phyloP scores from a whole-genome alignment of 2,797 vertebrate genomes.

The Xenopus petersii region DNA sequence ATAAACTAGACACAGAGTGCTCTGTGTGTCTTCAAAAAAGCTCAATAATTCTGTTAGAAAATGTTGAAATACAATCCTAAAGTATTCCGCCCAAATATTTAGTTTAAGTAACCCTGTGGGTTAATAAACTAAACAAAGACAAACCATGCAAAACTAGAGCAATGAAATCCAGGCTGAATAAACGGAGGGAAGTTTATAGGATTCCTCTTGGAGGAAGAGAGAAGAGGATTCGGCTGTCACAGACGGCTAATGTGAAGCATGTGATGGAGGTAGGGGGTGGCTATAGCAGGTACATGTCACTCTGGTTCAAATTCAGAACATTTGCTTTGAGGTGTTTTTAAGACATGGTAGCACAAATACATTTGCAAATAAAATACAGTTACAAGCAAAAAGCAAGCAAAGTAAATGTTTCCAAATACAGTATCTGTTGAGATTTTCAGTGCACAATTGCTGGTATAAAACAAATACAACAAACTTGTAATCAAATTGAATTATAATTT shows the following conservation, averaged over 20 bases:
- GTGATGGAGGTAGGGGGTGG: conserved; percentile 68
- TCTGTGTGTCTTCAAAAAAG: conserved; percentile 74
- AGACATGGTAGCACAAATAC: too few relatives aligned
- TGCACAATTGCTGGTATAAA: too few relatives aligned
- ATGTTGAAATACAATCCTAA: conserved; percentile 81
- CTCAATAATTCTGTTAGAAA: conserved; percentile 79
- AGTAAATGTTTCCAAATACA: too few relatives aligned
- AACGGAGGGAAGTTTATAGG: conserved; percentile 94
- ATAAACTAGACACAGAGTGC: conserved; percentile 74
- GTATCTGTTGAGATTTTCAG: too few relatives aligned
- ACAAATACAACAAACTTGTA: too few relatives aligned
- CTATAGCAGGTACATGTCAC: conserved; percentile 62
- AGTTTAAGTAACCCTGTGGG: conserved; percentile 92
- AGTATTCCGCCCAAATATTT: conserved; percentile 88
- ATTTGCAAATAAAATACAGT: too few relatives aligned
- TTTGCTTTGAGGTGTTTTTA: background rate
- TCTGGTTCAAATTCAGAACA: background rate
- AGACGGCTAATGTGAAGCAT: conserved; percentile 88
- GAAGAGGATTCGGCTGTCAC: conserved; percentile 69
- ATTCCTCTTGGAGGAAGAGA: conserved; percentile 71
- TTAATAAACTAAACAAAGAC: conserved; percentile 98
- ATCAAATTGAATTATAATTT: too few relatives aligned
- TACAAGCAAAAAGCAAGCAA: too few relatives aligned
- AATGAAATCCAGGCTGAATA: conserved; percentile 98
- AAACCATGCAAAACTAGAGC: conserved; percentile 92